Percentiles rank a stretch among this genome's conserved stretches.
Conservation (phyloP, 1,140 invertebrate species). For the Calosoma granatense region DNA sequence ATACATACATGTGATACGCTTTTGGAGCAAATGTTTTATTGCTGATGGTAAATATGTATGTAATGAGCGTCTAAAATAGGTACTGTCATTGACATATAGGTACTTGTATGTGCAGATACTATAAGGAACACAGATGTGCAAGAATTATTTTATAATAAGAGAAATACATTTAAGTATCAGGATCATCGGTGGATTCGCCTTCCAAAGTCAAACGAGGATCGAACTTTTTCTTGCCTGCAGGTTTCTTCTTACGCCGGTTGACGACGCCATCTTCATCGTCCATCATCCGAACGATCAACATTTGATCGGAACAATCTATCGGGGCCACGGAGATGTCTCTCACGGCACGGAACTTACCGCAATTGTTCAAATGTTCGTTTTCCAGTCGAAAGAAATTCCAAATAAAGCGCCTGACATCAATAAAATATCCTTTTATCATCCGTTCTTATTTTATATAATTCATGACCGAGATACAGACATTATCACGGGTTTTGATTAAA, state of each 20-base stretch:
- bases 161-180: conserved; percentile 6
- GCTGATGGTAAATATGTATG: too few relatives aligned
- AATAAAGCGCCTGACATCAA: conserved; percentile 87
- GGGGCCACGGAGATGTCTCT: conserved; percentile 97
- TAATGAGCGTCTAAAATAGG: too few relatives aligned
- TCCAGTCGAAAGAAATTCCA: conserved; percentile 99
- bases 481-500: background rate
- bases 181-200: conserved; percentile 13
- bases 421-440: conserved; percentile 17
- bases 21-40: too few relatives aligned
- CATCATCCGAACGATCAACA: conserved; percentile 89
- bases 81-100: too few relatives aligned
- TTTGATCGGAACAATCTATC: conserved; percentile 86
- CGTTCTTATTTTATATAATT: too few relatives aligned
- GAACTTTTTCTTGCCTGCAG: conserved; percentile 27
- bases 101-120: too few relatives aligned
- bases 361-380: conserved; percentile 99
- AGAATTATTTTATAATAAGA: too few relatives aligned
- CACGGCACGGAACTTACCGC: conserved; percentile 97
- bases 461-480: conserved; percentile 9
- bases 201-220: conserved; percentile 27
- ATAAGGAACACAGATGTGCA: too few relatives aligned
- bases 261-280: conserved; percentile 82
- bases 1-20: too few relatives aligned
- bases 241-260: conserved; percentile 53